A percentile compares a stretch with the other conserved stretches of the same genome.
phyloP scores from a whole-genome alignment of 2,888 invertebrate genomes.

The Pollenia amentaria region DNA sequence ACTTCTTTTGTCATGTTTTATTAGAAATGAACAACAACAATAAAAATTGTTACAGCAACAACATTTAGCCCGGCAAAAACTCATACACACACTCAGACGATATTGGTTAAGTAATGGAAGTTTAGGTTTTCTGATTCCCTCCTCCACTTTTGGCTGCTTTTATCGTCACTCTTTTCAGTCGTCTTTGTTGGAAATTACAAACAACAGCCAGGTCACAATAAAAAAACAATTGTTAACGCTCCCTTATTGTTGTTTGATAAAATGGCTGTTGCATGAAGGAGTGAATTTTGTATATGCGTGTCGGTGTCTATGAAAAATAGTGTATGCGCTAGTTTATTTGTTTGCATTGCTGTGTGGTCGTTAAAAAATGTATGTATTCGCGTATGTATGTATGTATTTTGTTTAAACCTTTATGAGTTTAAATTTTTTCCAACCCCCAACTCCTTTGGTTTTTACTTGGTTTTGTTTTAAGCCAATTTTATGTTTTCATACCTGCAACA shows the following conservation, averaged over 20 bases:
- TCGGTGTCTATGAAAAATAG: neutral
- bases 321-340: neutral
- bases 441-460: neutral
- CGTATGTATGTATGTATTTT: neutral
- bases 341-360: neutral
- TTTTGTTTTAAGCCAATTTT: constrained; percentile 35
- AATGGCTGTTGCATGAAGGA: constrained; percentile 23
- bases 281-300: constrained; percentile 7
- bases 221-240: neutral
- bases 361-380: too few species aligned
- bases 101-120: constrained; percentile 39
- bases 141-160: constrained; percentile 1
- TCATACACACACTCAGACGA: neutral
- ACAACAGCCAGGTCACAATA: neutral
- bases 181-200: neutral
- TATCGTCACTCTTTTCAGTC: neutral
- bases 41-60: neutral
- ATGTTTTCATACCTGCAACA: constrained; percentile 46
- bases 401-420: neutral
- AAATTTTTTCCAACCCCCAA: neutral
- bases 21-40: neutral
- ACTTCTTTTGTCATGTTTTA: constrained; percentile 53
- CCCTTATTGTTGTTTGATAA: constrained; percentile 32
- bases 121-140: neutral
- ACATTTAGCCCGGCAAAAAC: neutral